Evolutionary conservation across 2,113 vertebrate genomes (phyloP).

Genomic region (Hydropotes inermis): DNA sequence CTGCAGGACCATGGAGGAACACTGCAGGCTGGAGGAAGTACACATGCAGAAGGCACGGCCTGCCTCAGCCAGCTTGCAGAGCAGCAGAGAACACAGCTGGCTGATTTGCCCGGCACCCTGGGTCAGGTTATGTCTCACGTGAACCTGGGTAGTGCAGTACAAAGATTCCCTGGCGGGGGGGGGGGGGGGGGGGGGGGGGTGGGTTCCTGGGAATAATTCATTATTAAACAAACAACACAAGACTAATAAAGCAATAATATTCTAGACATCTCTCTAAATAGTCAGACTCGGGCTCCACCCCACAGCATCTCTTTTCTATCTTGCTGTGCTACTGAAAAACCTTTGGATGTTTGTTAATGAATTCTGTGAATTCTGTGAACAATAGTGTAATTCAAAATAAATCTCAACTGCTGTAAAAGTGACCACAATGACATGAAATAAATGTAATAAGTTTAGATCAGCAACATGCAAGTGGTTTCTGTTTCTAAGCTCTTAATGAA

Average conservation of each 20-base stretch:
- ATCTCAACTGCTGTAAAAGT: constrained; percentile 27
- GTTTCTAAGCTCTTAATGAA: neutral
- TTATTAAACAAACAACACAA: constrained; percentile 5
- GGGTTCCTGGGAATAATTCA: neutral
- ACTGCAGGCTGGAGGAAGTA: constrained; percentile 23
- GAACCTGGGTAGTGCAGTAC: neutral
- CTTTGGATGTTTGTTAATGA: constrained; percentile 77
- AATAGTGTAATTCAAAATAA: constrained; percentile 38
- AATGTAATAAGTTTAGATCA: constrained; percentile 33
- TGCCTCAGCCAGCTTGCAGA: constrained; percentile 54
- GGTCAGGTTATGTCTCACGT: neutral
- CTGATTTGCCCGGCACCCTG: neutral
- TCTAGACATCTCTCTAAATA: constrained; percentile 37
- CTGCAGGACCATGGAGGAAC: constrained; percentile 28
- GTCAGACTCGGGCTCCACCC: constrained; percentile 16
- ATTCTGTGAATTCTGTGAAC: constrained; percentile 84
- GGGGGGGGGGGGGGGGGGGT: too few relatives aligned
- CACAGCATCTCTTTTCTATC: constrained; percentile 57
- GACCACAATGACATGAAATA: constrained; percentile 51
- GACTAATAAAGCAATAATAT: constrained; percentile 78
- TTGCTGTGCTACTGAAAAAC: constrained; percentile 61
- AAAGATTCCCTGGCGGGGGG: neutral
- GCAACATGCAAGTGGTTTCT: neutral
- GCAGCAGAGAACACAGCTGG: neutral
- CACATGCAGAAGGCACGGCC: neutral